Conservation (phyloP, 2,113 vertebrate species). For the Engystomops pustulosus region DNA sequence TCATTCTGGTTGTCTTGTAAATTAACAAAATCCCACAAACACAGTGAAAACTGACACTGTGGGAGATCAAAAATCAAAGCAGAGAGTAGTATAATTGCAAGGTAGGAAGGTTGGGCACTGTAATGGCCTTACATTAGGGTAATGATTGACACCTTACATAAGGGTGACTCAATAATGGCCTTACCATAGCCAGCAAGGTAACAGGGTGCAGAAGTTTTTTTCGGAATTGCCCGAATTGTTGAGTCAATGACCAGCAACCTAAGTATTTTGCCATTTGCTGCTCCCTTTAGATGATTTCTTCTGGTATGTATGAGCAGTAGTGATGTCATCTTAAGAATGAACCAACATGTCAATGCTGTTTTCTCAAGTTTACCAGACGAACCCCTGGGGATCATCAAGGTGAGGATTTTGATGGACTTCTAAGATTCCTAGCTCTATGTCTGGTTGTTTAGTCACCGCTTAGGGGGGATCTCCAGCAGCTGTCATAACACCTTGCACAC, state of each 20-base stretch:
- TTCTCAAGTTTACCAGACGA: not conserved
- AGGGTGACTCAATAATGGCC: not conserved
- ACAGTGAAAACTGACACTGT: no score
- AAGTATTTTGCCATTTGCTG: not conserved
- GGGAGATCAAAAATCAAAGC: no score
- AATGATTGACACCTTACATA: no score
- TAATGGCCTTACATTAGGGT: no score
- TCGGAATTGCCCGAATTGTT: not conserved
- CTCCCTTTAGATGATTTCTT: not conserved
- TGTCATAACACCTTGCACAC: not conserved
- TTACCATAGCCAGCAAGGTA: not conserved
- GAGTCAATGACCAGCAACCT: not conserved
- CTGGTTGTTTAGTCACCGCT: not conserved
- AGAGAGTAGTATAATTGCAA: no score
- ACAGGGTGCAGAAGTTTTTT: no score
- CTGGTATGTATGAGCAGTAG: slow-evolving; percentile 4
- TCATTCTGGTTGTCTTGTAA: no score
- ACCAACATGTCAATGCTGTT: not conserved
- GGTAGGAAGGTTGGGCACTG: no score
- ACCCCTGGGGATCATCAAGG: not conserved
- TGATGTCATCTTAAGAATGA: not conserved
- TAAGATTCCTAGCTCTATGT: not conserved
- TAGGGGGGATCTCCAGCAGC: not conserved
- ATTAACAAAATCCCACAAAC: no score
- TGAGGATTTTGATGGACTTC: not conserved